phyloP scores from a whole-genome alignment of 2,797 vertebrate genomes.

The Notolabrus celidotus region DNA sequence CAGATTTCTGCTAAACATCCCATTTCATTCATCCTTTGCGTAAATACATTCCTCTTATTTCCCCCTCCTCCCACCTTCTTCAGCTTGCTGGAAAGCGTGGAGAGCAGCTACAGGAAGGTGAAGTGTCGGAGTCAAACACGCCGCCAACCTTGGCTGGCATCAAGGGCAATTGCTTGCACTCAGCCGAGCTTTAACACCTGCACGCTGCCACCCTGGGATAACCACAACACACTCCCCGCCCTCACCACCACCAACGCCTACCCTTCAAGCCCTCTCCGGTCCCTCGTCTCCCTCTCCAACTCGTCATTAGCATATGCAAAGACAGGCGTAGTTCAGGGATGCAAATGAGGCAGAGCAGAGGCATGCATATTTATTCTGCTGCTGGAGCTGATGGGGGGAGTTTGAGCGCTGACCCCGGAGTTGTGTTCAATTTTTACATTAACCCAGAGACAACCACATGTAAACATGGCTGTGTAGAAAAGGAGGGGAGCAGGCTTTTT shows the following conservation, averaged over 20 bases:
- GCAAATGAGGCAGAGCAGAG: slow-evolving; percentile 61
- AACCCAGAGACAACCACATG: slow-evolving; percentile 54
- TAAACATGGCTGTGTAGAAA: slow-evolving; percentile 18
- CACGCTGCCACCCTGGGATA: slow-evolving; percentile 35
- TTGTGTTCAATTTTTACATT: slow-evolving; percentile 60
- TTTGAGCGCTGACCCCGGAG: slow-evolving; percentile 56
- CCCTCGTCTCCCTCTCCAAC: slow-evolving; percentile 4
- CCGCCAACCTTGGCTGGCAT: slow-evolving; percentile 54
- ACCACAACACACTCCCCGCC: not conserved
- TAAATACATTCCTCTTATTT: not conserved
- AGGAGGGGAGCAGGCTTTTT: not conserved
- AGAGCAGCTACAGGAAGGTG: slow-evolving; percentile 58
- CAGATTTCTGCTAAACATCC: too few relatives aligned
- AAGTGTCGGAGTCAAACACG: slow-evolving; percentile 69
- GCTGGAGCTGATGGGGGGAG: slow-evolving; percentile 17
- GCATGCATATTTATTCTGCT: slow-evolving; percentile 71
- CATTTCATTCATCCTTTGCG: not conserved
- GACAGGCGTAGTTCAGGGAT: slow-evolving; percentile 66
- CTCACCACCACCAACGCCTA: not conserved
- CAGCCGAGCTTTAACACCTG: slow-evolving; percentile 60
- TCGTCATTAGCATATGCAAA: slow-evolving; percentile 73
- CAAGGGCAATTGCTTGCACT: slow-evolving; percentile 55
- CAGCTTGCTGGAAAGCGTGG: slow-evolving; percentile 18
- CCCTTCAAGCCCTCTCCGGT: not conserved
- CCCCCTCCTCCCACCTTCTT: not conserved